A percentile compares a stretch with the other conserved stretches of the same genome.
phyloP scores from a whole-genome alignment of 1,140 invertebrate genomes.

The Pseudobourletiella spinata region DNA sequence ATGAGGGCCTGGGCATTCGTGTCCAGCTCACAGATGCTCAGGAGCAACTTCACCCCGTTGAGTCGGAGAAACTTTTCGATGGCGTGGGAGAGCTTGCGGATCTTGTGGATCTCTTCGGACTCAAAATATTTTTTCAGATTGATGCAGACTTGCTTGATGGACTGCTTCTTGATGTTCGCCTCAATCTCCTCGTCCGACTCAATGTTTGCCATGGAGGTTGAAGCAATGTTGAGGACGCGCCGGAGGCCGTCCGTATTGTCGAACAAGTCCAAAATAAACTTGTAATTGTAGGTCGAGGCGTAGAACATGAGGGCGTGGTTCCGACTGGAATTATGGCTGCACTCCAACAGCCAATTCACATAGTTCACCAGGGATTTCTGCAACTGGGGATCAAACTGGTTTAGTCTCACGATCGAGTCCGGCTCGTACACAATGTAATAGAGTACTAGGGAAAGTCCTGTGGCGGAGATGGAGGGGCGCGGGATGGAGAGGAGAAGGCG shows the following conservation, averaged over 20 bases:
- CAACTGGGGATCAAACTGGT: conserved; percentile 58
- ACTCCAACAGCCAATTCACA: conserved; percentile 85
- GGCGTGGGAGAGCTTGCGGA: conserved; percentile 54
- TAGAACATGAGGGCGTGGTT: conserved; percentile 98
- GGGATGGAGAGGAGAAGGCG: conserved; percentile 47
- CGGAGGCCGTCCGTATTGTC: conserved; percentile 83
- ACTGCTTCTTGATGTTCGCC: conserved; percentile 85
- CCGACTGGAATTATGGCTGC: conserved; percentile 88
- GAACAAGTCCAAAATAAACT: conserved; percentile 83
- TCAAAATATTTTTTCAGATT: conserved; percentile 77
- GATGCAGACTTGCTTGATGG: conserved; percentile 82
- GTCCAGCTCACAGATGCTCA: neutral
- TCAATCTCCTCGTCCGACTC: conserved; percentile 61
- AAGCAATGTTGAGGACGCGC: conserved; percentile 84
- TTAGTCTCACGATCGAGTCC: conserved; percentile 93
- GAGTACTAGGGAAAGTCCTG: conserved; percentile 88
- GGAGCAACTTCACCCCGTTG: conserved; percentile 30
- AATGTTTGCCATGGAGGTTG: conserved; percentile 33
- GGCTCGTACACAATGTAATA: conserved; percentile 92
- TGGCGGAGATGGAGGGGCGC: conserved; percentile 84
- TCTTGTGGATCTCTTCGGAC: conserved; percentile 40
- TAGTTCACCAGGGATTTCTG: conserved; percentile 49
- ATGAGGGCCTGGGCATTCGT: neutral
- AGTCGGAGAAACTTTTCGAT: conserved; percentile 3
- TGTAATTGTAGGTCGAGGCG: conserved; percentile 82